Evolutionary conservation across 1,140 invertebrate species (phyloP).

Genomic region (Bombus polaris): DNA sequence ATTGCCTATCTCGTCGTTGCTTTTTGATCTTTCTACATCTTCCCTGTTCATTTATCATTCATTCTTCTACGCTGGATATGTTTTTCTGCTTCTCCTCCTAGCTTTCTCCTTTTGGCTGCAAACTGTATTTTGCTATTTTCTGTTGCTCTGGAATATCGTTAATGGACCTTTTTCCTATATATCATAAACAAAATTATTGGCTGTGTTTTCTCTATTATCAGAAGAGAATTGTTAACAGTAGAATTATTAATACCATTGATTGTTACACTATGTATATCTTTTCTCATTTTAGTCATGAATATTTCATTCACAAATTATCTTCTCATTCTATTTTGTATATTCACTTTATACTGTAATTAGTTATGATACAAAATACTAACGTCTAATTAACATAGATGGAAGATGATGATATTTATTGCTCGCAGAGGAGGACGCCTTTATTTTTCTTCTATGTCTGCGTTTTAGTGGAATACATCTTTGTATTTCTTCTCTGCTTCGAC

Average conservation of each 20-base stretch:
- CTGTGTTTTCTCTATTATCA: too few species aligned
- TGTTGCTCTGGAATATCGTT: not conserved
- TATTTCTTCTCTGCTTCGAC: slow-evolving; percentile 4
- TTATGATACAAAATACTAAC: not conserved
- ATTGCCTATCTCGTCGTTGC: slow-evolving; percentile 16
- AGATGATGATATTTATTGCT: not conserved
- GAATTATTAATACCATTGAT: too few species aligned
- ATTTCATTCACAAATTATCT: too few species aligned
- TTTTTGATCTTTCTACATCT: slow-evolving; percentile 22
- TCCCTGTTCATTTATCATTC: slow-evolving; percentile 21
- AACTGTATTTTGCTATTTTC: not conserved
- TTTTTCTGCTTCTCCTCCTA: not conserved
- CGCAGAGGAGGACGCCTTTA: not conserved
- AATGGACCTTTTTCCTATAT: not conserved
- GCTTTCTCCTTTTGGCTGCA: not conserved
- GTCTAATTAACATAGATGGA: not conserved
- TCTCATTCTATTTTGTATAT: not conserved
- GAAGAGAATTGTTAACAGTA: too few species aligned
- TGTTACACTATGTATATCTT: too few species aligned
- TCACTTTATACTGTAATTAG: not conserved
- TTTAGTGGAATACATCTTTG: not conserved
- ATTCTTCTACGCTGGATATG: not conserved
- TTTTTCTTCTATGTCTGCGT: slow-evolving; percentile 17
- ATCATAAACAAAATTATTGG: not conserved
- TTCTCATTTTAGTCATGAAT: too few species aligned